Conservation (phyloP, 2,113 vertebrate genomes). For the Bombycilla garrulus region DNA sequence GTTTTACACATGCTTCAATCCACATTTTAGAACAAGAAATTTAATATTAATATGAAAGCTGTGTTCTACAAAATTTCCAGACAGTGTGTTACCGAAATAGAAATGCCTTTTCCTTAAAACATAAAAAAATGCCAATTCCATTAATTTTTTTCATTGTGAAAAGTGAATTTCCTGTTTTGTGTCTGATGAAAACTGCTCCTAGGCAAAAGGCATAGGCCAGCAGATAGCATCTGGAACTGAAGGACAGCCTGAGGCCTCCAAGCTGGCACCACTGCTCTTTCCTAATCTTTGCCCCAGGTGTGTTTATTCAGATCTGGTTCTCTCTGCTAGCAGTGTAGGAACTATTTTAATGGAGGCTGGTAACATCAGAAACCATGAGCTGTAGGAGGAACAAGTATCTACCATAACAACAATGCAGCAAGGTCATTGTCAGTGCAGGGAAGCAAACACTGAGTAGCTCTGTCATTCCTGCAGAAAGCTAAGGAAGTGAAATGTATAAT, state of each 20-base stretch:
- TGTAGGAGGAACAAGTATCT: background rate
- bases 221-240: background rate
- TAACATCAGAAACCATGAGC: background rate
- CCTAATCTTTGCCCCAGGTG: background rate
- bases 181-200: background rate
- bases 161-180: background rate
- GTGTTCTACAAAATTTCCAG: background rate
- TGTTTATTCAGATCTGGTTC: background rate
- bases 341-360: background rate
- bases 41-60: background rate
- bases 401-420: background rate
- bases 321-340: background rate
- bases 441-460: background rate
- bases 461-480: background rate
- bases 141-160: background rate
- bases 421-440: background rate
- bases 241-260: background rate
- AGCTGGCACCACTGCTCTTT: background rate
- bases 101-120: background rate
- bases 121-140: background rate
- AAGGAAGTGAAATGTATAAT: background rate
- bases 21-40: background rate
- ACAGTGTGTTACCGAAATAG: background rate
- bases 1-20: background rate
- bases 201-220: background rate